These are phyloP conservation scores for Phalanger gymnotis DNA, from an alignment of 2,797 vertebrate species.

Conservation along the genomic window DNA sequence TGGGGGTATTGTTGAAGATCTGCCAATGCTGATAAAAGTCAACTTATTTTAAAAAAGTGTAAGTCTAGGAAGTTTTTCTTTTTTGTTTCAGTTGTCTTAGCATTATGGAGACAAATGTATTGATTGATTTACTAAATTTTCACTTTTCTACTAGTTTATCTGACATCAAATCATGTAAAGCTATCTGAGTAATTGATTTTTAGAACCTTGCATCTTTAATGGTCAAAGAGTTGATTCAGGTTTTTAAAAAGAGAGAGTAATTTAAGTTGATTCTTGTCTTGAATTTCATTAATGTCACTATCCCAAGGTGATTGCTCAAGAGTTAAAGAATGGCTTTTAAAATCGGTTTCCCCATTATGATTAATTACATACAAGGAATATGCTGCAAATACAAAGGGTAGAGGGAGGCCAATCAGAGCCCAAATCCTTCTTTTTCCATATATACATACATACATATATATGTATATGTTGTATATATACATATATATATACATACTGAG, in stretches of 20 bases:
- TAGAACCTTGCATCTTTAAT: neutral
- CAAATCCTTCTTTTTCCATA: neutral
- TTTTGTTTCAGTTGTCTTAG: neutral
- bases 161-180: neutral
- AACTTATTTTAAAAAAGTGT: neutral
- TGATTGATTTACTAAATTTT: slow-evolving; percentile 8
- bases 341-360: neutral
- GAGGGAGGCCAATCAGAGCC: neutral
- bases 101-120: slow-evolving; percentile 19
- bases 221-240: neutral
- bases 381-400: neutral
- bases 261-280: neutral
- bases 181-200: neutral
- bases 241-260: neutral
- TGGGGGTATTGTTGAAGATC: neutral
- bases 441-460: neutral
- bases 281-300: neutral
- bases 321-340: neutral
- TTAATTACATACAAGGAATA: neutral
- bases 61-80: neutral
- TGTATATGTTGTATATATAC: too few relatives aligned
- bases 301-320: neutral
- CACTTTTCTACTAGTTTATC: neutral
- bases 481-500: neutral
- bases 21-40: neutral